phyloP scores from a whole-genome alignment of 1,140 invertebrate species.

The Tetraneura akinire region DNA sequence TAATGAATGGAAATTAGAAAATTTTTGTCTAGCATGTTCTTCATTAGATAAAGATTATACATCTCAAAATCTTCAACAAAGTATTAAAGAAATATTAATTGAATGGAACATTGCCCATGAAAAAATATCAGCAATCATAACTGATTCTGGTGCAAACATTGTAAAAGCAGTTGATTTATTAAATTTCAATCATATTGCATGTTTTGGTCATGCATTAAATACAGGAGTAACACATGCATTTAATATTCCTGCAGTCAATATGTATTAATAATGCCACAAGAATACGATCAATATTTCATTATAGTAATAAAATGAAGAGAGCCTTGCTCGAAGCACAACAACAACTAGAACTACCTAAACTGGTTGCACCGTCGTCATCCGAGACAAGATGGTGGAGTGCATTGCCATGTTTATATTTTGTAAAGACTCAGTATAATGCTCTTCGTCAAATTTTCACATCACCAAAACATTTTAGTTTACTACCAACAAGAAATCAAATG shows the following conservation, averaged over 20 bases:
- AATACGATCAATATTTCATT: background rate
- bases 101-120: background rate
- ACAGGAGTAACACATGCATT: background rate
- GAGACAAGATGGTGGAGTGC: conserved; percentile 16
- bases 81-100: background rate
- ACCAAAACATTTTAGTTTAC: background rate
- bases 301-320: conserved; percentile 18
- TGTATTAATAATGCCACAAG: background rate
- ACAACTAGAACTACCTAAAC: background rate
- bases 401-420: background rate
- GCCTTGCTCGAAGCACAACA: background rate
- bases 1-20: background rate
- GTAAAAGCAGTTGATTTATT: background rate
- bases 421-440: background rate
- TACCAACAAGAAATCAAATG: background rate
- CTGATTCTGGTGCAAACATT: background rate
- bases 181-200: background rate
- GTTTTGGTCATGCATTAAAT: conserved; percentile 9
- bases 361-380: background rate
- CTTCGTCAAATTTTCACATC: background rate
- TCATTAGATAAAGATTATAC: background rate
- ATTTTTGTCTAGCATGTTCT: background rate
- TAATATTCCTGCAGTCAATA: background rate
- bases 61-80: background rate
- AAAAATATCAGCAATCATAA: conserved; percentile 8